These are phyloP conservation scores for Didymodactylos carnosus DNA, from an alignment of 2,888 invertebrate genomes.

Conservation along the genomic window DNA sequence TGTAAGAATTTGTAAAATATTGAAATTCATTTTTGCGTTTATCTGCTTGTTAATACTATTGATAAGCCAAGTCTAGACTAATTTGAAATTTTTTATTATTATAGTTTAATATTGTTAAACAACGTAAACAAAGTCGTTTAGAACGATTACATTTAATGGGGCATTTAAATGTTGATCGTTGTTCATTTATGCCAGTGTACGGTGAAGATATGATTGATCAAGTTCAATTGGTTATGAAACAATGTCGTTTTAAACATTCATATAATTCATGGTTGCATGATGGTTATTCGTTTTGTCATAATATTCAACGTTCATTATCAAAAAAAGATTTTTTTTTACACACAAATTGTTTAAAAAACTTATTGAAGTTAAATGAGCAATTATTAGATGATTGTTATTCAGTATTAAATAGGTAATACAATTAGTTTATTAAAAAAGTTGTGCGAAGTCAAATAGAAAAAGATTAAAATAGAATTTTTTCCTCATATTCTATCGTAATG, in stretches of 20 bases:
- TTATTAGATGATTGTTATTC: background rate
- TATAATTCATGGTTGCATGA: too few relatives aligned
- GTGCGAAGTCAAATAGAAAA: background rate
- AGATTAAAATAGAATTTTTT: background rate
- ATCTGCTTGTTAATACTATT: too few relatives aligned
- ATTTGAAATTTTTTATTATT: background rate
- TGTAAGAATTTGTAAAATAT: too few relatives aligned
- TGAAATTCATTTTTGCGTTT: too few relatives aligned
- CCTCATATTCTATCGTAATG: too few relatives aligned
- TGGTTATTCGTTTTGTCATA: background rate
- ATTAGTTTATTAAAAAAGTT: too few relatives aligned
- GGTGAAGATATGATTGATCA: background rate
- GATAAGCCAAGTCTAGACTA: too few relatives aligned
- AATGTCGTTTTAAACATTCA: background rate
- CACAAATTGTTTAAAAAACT: conserved; percentile 36
- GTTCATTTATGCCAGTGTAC: background rate
- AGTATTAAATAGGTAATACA: background rate
- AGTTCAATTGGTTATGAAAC: background rate
- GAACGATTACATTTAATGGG: background rate
- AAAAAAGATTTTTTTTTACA: background rate
- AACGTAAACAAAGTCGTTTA: background rate
- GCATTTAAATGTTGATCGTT: background rate
- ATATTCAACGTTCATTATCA: background rate
- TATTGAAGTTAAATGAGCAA: background rate
- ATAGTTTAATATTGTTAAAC: background rate